Evolutionary conservation across 1,140 invertebrate genomes (phyloP), one percentile per base, ranked within the genome.

Genomic region (Drosophila paulistorum): DNA sequence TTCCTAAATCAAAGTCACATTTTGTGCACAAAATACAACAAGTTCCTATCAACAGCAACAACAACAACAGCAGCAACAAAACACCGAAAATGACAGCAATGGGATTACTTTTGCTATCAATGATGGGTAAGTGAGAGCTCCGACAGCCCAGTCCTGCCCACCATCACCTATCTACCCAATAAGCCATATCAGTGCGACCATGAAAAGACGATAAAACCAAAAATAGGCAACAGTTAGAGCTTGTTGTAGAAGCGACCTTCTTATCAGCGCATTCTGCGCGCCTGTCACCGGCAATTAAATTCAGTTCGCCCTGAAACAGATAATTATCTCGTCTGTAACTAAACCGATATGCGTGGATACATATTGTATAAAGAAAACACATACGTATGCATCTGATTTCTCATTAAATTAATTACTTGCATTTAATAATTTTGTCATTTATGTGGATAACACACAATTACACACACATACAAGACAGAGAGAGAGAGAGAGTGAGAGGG

Each of bases 21-120:
- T 75, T 45, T 54, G 65, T 60, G 72, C 74, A 62, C 13, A 95
- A 93, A 91, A 79, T 96, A 96, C 83, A 48, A 67, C 71, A 81
- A 79, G 77, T 79, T 79, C 77, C 77, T 79, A 79, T 70, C 63
- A 42, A 10, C 35, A 77, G 67, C 65, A 45, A 11, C 3, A 67
- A 35, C 37, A 48, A 42, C 41, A 67, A 63, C 66, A n/a, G n/a
- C n/a, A 42, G 48, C 37, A 65, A 61, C 41, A 72, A 42, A 55
- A 23, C 57, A 65, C 35, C 33, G 59, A 82, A 61, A 65, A 91
- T 91, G 90, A 90, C 90, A 68, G 85, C 90, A 62, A 65, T 91
- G 67, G 90, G 90, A 74, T 91, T 91, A 91, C 74, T 91, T 81
- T 42, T 91, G 79, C 79, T 91, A 91, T 91, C 90, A 68, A 91